Base-by-base conservation (phyloP, 1,140 invertebrate species). In the Conopomorpha cramerella region DNA sequence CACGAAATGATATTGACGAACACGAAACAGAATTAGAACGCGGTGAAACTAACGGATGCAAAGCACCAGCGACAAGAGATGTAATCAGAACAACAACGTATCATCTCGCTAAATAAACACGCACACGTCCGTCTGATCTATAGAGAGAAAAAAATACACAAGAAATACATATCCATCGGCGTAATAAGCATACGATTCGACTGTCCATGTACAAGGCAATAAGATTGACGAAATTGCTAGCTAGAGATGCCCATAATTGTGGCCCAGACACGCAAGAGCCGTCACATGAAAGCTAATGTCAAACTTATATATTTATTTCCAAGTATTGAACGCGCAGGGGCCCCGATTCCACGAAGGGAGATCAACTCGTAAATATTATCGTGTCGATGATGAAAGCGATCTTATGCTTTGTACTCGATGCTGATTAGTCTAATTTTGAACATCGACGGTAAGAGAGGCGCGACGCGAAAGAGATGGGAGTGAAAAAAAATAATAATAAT, bases 271-370 rank as follows among this genome's bases (percentile, higher is more conserved):
- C 66, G 59, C 63, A 34, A 34, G 53, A 63, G 59, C 62, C 52
- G 46, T 62, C 40, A 49, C 70, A 72, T 76, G 67, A 76, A 76
- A 76, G 71, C 67, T 68, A 68, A 76, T 76, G 71, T 76, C 71
- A 76, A 74, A 70, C 64, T 68, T 54, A 72, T 66, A 67, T 70
- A 76, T 76, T 74, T 76, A 76, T 76, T 76, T 76, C 71, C 66
- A 64, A 72, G 71, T 76, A 76, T 76, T 70, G 71, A 70, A 74
- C 67, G 55, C 43, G n/a, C n/a, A 58, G 56, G 52, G 55, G 55
- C 50, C 36, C 46, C 54, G 62, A 38, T 64, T 72, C 67, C 70
- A 46, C 51, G 67, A 71, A 72, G 52, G 57, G 33, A 8, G 16
- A 51, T 47, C 57, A 45, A 44, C 33, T 10, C 45, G 57, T 74